Evolutionary conservation across 2,888 invertebrate genomes (phyloP).

Genomic region (Danaus chrysippus): DNA sequence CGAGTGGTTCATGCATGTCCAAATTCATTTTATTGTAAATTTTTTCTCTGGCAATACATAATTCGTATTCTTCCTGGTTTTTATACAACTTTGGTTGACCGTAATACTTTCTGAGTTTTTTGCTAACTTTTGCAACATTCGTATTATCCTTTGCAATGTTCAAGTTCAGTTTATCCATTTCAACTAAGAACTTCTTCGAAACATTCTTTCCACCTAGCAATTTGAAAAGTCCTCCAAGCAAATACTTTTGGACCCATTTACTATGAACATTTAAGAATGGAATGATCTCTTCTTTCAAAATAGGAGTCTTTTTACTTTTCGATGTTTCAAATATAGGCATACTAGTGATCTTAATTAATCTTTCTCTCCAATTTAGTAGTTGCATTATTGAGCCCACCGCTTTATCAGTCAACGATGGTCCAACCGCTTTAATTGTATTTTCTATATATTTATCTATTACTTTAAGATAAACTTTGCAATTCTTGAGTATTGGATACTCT

Average conservation of each 20-base stretch:
- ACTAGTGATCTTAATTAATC: conserved; percentile 66
- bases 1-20: conserved; percentile 52
- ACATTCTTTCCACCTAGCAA: conserved; percentile 37
- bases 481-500: conserved; percentile 75
- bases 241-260: conserved; percentile 85
- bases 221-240: conserved; percentile 58
- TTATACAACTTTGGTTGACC: conserved; percentile 63
- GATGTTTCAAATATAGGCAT: conserved; percentile 50
- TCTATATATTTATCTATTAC: conserved; percentile 67
- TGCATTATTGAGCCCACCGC: conserved; percentile 63
- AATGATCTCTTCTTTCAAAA: conserved; percentile 74
- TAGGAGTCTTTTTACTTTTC: conserved; percentile 50
- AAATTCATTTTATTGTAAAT: conserved; percentile 48
- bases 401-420: conserved; percentile 50
- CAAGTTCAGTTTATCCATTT: conserved; percentile 37
- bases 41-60: conserved; percentile 40
- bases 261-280: conserved; percentile 84
- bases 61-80: conserved; percentile 48
- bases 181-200: conserved; percentile 37
- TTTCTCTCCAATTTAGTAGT: conserved; percentile 75
- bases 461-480: conserved; percentile 71
- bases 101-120: conserved; percentile 60
- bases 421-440: conserved; percentile 46
- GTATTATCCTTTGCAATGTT: conserved; percentile 45
- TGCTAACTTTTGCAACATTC: conserved; percentile 52